phyloP scores from a whole-genome alignment of 2,113 vertebrate genomes.

The Megaleporinus macrocephalus region DNA sequence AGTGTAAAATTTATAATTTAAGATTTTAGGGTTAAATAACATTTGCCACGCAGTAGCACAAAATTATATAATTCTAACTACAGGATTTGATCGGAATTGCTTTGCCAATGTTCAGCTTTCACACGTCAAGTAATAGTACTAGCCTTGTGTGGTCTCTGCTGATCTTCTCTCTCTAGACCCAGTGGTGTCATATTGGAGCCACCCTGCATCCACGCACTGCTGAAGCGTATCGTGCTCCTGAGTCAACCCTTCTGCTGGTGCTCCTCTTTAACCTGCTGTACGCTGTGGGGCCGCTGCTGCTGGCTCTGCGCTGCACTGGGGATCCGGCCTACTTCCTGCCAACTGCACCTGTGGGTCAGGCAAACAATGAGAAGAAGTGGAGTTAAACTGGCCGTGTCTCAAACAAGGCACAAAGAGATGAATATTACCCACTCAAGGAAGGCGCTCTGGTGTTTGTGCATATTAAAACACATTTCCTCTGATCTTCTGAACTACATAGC shows the following conservation, averaged over 20 bases:
- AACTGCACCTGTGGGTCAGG: conserved; percentile 31
- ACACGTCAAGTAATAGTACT: neutral
- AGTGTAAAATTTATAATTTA: neutral
- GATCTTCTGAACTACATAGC: neutral
- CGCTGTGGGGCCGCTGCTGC: conserved; percentile 74
- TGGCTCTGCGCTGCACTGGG: conserved; percentile 79
- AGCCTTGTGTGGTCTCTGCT: neutral
- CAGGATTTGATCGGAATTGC: neutral
- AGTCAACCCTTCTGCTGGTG: conserved; percentile 73
- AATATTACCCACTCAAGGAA: neutral
- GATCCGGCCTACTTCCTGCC: conserved; percentile 81
- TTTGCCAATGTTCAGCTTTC: neutral
- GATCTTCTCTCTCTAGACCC: conserved; percentile 73
- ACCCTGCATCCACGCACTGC: conserved; percentile 83
- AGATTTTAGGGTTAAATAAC: neutral
- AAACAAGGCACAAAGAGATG: neutral
- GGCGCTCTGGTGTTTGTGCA: neutral
- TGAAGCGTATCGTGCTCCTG: conserved; percentile 83
- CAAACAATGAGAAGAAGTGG: conserved; percentile 76
- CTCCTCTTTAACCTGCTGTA: conserved; percentile 79
- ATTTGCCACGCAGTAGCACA: too few species aligned
- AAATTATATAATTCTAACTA: neutral
- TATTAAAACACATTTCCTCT: neutral
- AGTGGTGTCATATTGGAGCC: conserved; percentile 86
- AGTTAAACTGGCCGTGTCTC: conserved; percentile 59